phyloP scores from a whole-genome alignment of 2,888 invertebrate genomes.

The Cataglyphis livida region DNA sequence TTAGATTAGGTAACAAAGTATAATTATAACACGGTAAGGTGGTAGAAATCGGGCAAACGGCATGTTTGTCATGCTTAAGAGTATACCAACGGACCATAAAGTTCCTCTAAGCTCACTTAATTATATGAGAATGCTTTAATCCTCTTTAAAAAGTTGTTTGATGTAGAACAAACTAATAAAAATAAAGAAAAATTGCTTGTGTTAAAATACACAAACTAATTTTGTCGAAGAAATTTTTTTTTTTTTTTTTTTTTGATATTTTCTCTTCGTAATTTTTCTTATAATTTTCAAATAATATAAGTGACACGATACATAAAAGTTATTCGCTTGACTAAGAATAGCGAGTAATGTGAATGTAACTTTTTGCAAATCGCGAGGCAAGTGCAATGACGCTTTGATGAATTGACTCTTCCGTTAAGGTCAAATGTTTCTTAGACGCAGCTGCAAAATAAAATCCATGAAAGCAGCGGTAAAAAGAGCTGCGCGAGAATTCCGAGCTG shows the following conservation, averaged over 20 bases:
- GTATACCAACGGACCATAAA: background rate
- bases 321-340: conserved; percentile 17
- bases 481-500: conserved; percentile 54
- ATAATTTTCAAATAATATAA: background rate
- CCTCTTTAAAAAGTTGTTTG: background rate
- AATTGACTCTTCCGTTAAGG: conserved; percentile 62
- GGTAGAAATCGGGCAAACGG: background rate
- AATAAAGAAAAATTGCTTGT: background rate
- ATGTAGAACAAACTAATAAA: background rate
- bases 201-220: background rate
- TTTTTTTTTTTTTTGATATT: background rate
- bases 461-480: conserved; percentile 45
- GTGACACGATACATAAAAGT: background rate
- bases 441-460: conserved; percentile 66
- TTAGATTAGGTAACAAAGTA: background rate
- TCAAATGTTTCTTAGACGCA: conserved; percentile 55
- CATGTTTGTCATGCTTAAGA: conserved; percentile 14
- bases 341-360: conserved; percentile 5
- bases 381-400: conserved; percentile 42
- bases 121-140: background rate
- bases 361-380: conserved; percentile 40
- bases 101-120: conserved; percentile 10
- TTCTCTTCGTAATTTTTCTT: background rate
- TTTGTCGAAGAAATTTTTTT: background rate
- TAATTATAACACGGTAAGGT: background rate